These are phyloP conservation scores for Lithodes maja DNA, from an alignment of 2,888 invertebrate genomes.

Conservation along the genomic window DNA sequence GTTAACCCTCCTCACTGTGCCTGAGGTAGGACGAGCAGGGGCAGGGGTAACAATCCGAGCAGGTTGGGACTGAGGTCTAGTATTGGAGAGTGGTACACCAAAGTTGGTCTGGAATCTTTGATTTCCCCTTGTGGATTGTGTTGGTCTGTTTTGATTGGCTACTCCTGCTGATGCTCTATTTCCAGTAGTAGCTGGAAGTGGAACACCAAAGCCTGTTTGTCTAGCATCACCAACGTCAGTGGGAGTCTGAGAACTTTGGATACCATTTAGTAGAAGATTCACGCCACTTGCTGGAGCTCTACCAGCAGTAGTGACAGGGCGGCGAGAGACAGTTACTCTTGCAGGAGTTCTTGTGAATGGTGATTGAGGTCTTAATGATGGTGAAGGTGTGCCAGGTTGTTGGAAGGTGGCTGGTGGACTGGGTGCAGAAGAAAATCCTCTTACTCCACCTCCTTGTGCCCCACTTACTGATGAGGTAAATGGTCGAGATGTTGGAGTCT, in stretches of 20 bases:
- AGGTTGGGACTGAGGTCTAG: not conserved
- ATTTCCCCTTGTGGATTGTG: not conserved
- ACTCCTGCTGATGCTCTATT: conserved; percentile 7
- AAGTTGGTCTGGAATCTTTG: conserved; percentile 31
- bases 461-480: not conserved
- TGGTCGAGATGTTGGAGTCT: too few species aligned
- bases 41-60: not conserved
- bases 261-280: conserved; percentile 33
- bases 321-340: conserved; percentile 25
- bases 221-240: conserved; percentile 19
- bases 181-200: conserved; percentile 9
- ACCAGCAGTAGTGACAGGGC: conserved; percentile 11
- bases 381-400: not conserved
- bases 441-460: not conserved
- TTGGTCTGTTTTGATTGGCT: conserved; percentile 20
- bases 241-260: conserved; percentile 36
- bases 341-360: not conserved
- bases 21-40: not conserved
- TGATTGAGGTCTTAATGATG: conserved; percentile 14
- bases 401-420: not conserved
- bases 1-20: not conserved
- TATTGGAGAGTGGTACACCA: conserved; percentile 16
- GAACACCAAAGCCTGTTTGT: conserved; percentile 20
- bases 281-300: conserved; percentile 40
- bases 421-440: not conserved